Evolutionary conservation across 2,113 vertebrate genomes (phyloP).

Genomic region (Anolis sagrei): DNA sequence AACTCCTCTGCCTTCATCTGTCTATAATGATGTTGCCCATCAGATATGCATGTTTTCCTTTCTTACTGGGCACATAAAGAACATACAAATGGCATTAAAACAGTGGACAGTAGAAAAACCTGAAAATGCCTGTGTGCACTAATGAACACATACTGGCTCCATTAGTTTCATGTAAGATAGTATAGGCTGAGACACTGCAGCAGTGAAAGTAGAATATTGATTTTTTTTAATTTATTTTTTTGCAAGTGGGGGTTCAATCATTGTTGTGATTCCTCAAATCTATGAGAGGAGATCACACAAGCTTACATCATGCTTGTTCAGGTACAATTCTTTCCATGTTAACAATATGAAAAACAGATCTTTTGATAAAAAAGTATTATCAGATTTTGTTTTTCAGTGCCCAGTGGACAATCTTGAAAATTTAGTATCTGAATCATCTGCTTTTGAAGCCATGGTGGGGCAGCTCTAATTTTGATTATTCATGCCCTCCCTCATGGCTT

Average conservation of each 20-base stretch:
- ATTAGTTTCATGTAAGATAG: background rate
- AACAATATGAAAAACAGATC: background rate
- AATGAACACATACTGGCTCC: background rate
- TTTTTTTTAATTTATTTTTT: background rate
- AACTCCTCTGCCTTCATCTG: slow-evolving; percentile 57
- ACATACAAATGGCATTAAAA: slow-evolving; percentile 32
- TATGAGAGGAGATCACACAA: background rate
- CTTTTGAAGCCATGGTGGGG: too few relatives aligned
- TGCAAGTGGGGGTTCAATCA: background rate
- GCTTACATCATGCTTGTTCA: background rate
- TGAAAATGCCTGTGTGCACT: background rate
- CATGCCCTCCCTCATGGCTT: background rate
- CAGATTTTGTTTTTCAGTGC: background rate
- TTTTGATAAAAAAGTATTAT: background rate
- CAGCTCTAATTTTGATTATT: too few relatives aligned
- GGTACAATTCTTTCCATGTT: background rate
- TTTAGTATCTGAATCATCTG: too few relatives aligned
- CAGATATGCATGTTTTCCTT: slow-evolving; percentile 70
- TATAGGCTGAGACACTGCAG: background rate
- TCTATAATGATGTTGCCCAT: slow-evolving; percentile 63
- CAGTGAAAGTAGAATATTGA: too few relatives aligned
- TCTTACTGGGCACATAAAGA: slow-evolving; percentile 55
- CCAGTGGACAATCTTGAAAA: background rate
- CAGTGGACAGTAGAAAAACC: background rate
- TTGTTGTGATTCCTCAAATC: background rate